Evolutionary conservation across 2,888 invertebrate species (phyloP), one percentile per base, ranked within the genome.

Genomic region (Endotricha flammealis): DNA sequence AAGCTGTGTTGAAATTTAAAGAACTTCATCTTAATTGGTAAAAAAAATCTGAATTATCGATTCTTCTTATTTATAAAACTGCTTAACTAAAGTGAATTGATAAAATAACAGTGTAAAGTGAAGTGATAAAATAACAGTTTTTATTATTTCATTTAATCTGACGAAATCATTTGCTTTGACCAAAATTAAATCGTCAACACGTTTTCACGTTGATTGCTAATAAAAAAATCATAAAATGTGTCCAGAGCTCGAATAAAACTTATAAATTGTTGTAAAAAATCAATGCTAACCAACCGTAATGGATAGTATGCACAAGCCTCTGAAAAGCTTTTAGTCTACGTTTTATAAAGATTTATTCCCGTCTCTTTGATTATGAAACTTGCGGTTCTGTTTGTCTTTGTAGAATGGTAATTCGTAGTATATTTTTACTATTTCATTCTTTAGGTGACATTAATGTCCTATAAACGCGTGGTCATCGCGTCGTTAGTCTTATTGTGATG

Each of bases 371-470:
- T 43, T 33, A 43, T 34, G 34, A 40, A 43, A 36, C 29, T 32
- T 33, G 24, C 25, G 16, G 23, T 32, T 9, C 24, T 10, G 23
- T 32, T 12, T 24, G 30, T 7, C 23, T 1, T 25, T 24, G 11
- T 10, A 12, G 12, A 6, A 20, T 7, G 20, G 6, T 20, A n/a
- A n/a, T 7, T 4, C 6, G 20, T 42, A 33, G 53, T 54, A 49
- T 24, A 22, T 58, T 58, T 63, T 55, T 49, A 57, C 48, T 61
- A 60, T 65, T 62, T 63, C 46, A 58, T 54, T 53, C 48, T 44
- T 44, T 38, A 37, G 42, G 43, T 64, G 77, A 78, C 78, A 50
- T 67, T 77, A 69, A 76, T 73, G 56, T 61, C 42, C 65, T 49
- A 70, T 68, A 62, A 4, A 64, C 48, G 44, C 44, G 58, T 54